These are phyloP conservation scores for Tridacna gigas DNA, from an alignment of 2,888 invertebrate species.

Conservation along the genomic window DNA sequence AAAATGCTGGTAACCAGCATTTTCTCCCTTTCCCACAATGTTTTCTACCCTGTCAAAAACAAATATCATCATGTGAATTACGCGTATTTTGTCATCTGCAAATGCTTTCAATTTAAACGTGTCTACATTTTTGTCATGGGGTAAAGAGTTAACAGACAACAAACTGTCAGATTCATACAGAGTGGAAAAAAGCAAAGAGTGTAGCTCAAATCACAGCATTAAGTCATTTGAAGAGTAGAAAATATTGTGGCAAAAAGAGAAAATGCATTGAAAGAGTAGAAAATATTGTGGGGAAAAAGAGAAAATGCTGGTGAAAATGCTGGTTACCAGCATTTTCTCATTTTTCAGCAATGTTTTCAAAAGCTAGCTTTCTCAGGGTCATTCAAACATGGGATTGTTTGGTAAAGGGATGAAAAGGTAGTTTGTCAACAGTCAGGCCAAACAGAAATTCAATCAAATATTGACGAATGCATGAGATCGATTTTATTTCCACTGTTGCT, in stretches of 20 bases:
- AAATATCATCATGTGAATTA: neutral
- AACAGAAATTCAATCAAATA: slow-evolving; percentile 7
- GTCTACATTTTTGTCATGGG: too few relatives aligned
- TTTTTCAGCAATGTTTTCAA: too few relatives aligned
- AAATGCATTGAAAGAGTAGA: neutral
- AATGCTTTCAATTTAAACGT: too few relatives aligned
- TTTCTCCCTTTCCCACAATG: neutral
- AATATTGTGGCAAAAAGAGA: neutral
- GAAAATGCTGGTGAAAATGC: too few relatives aligned
- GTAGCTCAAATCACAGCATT: neutral
- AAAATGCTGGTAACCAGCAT: neutral
- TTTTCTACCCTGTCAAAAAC: neutral
- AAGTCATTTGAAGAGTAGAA: neutral
- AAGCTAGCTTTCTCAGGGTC: too few relatives aligned
- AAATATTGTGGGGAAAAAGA: too few relatives aligned
- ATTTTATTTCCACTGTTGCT: slow-evolving; percentile 5
- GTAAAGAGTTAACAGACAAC: neutral
- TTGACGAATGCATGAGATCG: neutral
- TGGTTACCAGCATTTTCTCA: too few relatives aligned
- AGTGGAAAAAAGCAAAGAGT: neutral
- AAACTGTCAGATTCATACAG: neutral
- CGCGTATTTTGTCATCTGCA: too few relatives aligned
- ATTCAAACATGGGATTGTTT: neutral
- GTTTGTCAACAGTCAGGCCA: slow-evolving; percentile 13
- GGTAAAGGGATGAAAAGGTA: neutral